Base-by-base conservation (phyloP, 2,113 vertebrate species). In the Cepphus grylle region DNA sequence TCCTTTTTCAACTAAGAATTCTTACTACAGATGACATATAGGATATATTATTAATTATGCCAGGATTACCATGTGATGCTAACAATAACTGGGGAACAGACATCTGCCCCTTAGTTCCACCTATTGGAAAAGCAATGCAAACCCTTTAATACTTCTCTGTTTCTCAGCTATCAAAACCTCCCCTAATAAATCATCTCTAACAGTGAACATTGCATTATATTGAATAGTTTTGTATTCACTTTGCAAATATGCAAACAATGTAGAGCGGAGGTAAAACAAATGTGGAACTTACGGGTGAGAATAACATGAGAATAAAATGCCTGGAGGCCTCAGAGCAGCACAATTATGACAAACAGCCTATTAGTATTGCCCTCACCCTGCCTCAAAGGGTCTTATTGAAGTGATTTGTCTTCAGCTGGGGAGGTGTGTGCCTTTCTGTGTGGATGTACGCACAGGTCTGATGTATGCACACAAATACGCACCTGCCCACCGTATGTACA, bases 251-350 rank as follows among this genome's bases (percentile, higher is more conserved):
- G 81, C 94, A 97, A 91, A 97, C 78, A 91, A 65, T 67, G 93
- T 86, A 96, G 90, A 96, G 95, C 84, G 82, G 93, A 92, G 61
- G 73, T 96, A 96, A 91, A 95, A 97, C 18, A 50, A 97, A 93
- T 76, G 91, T 67, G 86, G 88, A 95, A 94, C 70, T 95, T 81
- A 84, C 4, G 27, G 82, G n/a, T 23, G 71, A 96, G 87, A 93
- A 91, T 72, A 81, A 82, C 47, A 62, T 1, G 25, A 0, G 3
- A 83, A 85, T 83, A 96, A 97, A 95, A 95, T 20, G 71, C 49
- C 72, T 67, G 61, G 71, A 86, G 91, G 91, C 76, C 90, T 70
- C 81, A 86, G 43, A 96, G 84, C 36, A 79, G 80, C 81, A 59
- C 1, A 2, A 47, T 71, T 82, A 81, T 87, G 86, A 91, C 70